Percentiles rank a stretch among this genome's conserved stretches.
phyloP scores from a whole-genome alignment of 92 coral and sea anemone genomes.

The Phenganax marumi region DNA sequence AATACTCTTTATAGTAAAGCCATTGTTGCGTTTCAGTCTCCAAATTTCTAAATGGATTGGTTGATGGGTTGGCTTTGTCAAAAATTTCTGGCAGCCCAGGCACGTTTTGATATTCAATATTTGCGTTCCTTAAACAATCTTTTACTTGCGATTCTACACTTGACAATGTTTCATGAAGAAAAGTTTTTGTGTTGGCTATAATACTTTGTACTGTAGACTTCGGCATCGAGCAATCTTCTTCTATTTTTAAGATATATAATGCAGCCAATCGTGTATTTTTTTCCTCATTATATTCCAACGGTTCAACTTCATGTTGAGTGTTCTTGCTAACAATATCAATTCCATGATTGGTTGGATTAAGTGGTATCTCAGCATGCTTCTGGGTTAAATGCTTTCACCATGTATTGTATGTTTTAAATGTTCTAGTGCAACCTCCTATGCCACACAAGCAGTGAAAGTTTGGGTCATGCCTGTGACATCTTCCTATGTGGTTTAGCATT shows the following conservation, averaged over 20 bases:
- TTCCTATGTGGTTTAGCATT: constrained; percentile 51
- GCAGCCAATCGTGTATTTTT: constrained; percentile 32
- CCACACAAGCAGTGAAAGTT: constrained; percentile 58
- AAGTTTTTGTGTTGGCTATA: constrained; percentile 36
- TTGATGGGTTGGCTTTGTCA: constrained; percentile 19
- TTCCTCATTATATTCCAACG: constrained; percentile 6
- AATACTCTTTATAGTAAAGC: constrained; percentile 50
- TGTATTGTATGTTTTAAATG: constrained; percentile 47
- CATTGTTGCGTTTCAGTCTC: constrained; percentile 40
- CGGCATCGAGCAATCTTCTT: constrained; percentile 51
- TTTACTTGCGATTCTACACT: constrained; percentile 33
- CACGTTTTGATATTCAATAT: constrained; percentile 35
- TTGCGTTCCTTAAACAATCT: constrained; percentile 30
- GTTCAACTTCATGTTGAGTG: not conserved
- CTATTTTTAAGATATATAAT: constrained; percentile 43
- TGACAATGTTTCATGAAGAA: constrained; percentile 27
- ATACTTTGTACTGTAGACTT: constrained; percentile 45
- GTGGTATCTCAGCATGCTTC: constrained; percentile 30
- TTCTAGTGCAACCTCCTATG: constrained; percentile 52
- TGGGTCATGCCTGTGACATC: constrained; percentile 45
- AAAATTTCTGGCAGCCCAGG: constrained; percentile 35
- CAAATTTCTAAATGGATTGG: constrained; percentile 45
- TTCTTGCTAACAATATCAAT: not conserved
- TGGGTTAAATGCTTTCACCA: constrained; percentile 49
- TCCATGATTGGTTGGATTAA: not conserved